phyloP scores from a whole-genome alignment of 2,888 invertebrate genomes.

The Steinernema carpocapsae region DNA sequence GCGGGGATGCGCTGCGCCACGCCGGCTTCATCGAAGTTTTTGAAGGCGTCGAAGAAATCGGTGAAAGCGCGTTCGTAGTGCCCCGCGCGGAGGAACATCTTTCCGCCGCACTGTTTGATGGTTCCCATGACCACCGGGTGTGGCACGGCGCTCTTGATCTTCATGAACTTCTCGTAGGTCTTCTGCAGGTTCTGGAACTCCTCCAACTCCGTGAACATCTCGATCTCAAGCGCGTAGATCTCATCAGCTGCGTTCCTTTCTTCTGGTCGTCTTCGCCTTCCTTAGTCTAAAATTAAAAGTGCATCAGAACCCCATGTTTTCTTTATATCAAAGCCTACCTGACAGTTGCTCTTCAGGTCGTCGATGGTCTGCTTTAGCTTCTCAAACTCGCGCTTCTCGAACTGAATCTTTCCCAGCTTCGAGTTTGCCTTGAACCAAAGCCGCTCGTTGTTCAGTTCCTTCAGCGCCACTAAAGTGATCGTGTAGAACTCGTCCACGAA shows the following conservation, averaged over 20 bases:
- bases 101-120: conserved; percentile 97
- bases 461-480: conserved; percentile 74
- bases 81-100: conserved; percentile 97
- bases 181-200: conserved; percentile 84
- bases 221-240: conserved; percentile 97
- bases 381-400: conserved; percentile 90
- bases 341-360: conserved; percentile 93
- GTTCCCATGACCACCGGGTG: conserved; percentile 99
- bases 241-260: conserved; percentile 85
- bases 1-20: conserved; percentile 91
- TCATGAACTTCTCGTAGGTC: conserved; percentile 94
- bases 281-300: too few species aligned
- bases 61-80: conserved; percentile 99
- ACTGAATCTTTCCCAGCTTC: conserved; percentile 95
- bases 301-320: too few species aligned
- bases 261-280: conserved; percentile 67
- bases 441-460: conserved; percentile 95
- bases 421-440: conserved; percentile 99
- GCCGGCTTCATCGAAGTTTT: conserved; percentile 97
- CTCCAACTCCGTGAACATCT: conserved; percentile 99
- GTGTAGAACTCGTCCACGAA: conserved; percentile 96
- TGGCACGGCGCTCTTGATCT: conserved; percentile 98
- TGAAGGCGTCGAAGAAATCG: conserved; percentile 85
- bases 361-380: conserved; percentile 94
- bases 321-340: too few species aligned